Percentiles rank a stretch among this genome's conserved stretches.
These are phyloP conservation scores for Balanococcus diminutus DNA, from an alignment of 2,888 invertebrate species.

Conservation along the genomic window DNA sequence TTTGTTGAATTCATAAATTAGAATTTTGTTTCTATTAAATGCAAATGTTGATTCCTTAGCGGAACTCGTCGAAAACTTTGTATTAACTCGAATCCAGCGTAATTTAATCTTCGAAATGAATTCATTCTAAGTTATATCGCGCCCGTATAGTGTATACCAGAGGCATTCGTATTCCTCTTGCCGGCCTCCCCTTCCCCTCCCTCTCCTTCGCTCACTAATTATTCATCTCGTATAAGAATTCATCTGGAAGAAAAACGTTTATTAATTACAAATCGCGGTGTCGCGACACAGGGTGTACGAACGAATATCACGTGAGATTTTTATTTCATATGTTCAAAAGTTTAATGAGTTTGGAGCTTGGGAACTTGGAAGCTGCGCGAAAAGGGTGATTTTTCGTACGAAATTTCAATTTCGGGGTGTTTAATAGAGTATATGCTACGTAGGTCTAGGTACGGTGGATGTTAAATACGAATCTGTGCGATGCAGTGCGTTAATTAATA, in stretches of 20 bases:
- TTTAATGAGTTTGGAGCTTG: background rate
- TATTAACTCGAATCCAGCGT: background rate
- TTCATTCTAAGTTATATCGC: background rate
- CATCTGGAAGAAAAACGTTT: constrained; percentile 14
- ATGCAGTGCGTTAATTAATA: background rate
- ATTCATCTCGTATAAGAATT: background rate
- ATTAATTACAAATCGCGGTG: constrained; percentile 1
- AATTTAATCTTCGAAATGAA: constrained; percentile 31
- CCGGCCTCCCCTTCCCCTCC: background rate
- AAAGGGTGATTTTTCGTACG: background rate
- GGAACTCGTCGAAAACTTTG: background rate
- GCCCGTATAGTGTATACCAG: background rate
- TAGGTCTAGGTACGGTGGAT: background rate
- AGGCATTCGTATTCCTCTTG: background rate
- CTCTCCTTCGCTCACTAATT: background rate
- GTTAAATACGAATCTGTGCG: background rate
- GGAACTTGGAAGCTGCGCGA: background rate
- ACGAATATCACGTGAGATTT: background rate
- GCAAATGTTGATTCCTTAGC: background rate
- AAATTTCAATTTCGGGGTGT: background rate
- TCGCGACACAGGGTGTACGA: background rate
- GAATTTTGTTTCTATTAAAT: constrained; percentile 5
- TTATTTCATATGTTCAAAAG: background rate
- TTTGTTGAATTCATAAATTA: constrained; percentile 3
- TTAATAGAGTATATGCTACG: background rate